Conservation (phyloP, 2,888 invertebrate genomes). For the Nemotelus nigrinus region DNA sequence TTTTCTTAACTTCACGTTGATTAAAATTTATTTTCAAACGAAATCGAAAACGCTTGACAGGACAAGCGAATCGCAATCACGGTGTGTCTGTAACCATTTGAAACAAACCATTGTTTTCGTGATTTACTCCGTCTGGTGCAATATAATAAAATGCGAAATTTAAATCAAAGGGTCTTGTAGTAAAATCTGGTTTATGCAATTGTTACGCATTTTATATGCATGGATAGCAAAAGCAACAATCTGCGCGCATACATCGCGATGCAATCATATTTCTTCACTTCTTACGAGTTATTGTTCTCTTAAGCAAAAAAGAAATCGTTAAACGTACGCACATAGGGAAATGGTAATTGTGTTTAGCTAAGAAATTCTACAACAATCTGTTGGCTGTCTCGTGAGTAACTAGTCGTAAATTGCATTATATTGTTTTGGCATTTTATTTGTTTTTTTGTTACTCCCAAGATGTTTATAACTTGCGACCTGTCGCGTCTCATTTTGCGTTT, state of each 20-base stretch:
- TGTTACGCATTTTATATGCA: background rate
- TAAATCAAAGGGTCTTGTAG: too few species aligned
- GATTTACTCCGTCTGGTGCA: too few species aligned
- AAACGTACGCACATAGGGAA: slow-evolving; percentile 30
- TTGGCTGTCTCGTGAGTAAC: background rate
- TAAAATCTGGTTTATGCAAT: too few species aligned
- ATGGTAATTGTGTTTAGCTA: slow-evolving; percentile 11
- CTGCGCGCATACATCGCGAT: background rate
- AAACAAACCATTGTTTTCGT: too few species aligned
- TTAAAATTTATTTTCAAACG: too few species aligned
- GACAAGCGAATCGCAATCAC: too few species aligned
- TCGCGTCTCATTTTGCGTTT: slow-evolving; percentile 7
- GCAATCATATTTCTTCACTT: background rate
- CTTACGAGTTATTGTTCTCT: slow-evolving; percentile 22
- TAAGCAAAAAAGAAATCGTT: background rate
- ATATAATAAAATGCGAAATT: too few species aligned
- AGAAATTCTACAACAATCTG: too few species aligned
- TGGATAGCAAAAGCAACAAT: background rate
- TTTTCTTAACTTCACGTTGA: too few species aligned
- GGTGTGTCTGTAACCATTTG: too few species aligned
- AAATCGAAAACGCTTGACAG: too few species aligned
- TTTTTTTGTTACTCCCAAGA: background rate
- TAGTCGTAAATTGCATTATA: background rate
- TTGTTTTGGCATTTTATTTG: background rate
- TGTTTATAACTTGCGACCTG: slow-evolving; percentile 9